These are phyloP conservation scores for Nesidiocoris tenuis DNA, from an alignment of 2,888 invertebrate species.

Conservation along the genomic window DNA sequence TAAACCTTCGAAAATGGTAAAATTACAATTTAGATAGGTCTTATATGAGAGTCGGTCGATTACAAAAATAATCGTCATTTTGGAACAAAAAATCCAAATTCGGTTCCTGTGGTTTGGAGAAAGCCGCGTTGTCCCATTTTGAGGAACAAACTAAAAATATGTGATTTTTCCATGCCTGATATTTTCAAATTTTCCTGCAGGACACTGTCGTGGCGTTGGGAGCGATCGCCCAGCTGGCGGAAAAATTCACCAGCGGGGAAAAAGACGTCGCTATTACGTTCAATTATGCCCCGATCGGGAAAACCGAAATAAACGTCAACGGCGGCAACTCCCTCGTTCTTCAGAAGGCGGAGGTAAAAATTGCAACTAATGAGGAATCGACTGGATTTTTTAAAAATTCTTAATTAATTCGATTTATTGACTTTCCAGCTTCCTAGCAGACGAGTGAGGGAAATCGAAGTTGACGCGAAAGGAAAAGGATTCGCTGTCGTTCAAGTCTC, in stretches of 20 bases:
- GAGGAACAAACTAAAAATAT: too few relatives aligned
- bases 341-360: slow-evolving; percentile 74
- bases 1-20: not conserved
- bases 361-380: slow-evolving; percentile 23
- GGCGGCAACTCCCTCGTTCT: slow-evolving; percentile 76
- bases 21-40: too few relatives aligned
- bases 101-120: too few relatives aligned
- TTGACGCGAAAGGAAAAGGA: slow-evolving; percentile 78
- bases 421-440: slow-evolving; percentile 57
- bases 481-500: slow-evolving; percentile 74
- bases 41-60: too few relatives aligned
- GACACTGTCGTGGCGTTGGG: slow-evolving; percentile 75
- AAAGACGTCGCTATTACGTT: slow-evolving; percentile 61
- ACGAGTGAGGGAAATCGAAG: slow-evolving; percentile 62
- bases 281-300: slow-evolving; percentile 53
- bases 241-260: slow-evolving; percentile 55
- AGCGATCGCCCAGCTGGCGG: slow-evolving; percentile 67
- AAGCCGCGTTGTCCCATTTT: too few relatives aligned
- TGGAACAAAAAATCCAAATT: too few relatives aligned
- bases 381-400: not conserved
- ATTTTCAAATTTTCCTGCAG: slow-evolving; percentile 53
- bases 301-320: slow-evolving; percentile 65
- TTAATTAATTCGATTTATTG: slow-evolving; percentile 5
- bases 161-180: too few relatives aligned
- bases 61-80: too few relatives aligned